Percentiles rank a stretch among this genome's conserved stretches.
Conservation (phyloP, 1,140 invertebrate genomes). For the Aphis gossypii region DNA sequence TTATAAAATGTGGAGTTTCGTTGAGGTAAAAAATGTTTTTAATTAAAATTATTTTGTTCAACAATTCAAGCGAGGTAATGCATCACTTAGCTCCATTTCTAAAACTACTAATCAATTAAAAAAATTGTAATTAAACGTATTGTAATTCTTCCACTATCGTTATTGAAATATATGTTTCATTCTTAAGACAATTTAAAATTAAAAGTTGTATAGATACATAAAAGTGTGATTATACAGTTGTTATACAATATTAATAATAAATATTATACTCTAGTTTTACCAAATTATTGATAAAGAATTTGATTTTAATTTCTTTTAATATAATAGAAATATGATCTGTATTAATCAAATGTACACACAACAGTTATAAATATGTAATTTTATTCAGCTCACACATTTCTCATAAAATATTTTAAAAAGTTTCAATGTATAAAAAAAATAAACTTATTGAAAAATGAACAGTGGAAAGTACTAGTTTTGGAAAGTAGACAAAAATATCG, state of each 20-base stretch:
- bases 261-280: not conserved
- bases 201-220: not conserved
- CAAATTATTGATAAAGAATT: not conserved
- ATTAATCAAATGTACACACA: not conserved
- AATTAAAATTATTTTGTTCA: not conserved
- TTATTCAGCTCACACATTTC: not conserved
- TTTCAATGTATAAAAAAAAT: not conserved
- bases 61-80: not conserved
- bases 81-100: not conserved
- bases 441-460: slow-evolving; percentile 1
- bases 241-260: not conserved
- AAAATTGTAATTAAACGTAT: not conserved
- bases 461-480: not conserved
- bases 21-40: not conserved
- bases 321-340: not conserved
- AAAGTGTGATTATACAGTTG: not conserved
- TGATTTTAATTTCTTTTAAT: not conserved
- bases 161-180: too few species aligned
- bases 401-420: not conserved
- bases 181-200: too few species aligned
- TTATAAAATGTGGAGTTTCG: not conserved
- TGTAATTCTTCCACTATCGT: too few species aligned
- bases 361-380: not conserved
- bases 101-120: not conserved
- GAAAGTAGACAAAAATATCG: not conserved